phyloP scores from a whole-genome alignment of 2,888 invertebrate genomes.

The Adineta ricciae region DNA sequence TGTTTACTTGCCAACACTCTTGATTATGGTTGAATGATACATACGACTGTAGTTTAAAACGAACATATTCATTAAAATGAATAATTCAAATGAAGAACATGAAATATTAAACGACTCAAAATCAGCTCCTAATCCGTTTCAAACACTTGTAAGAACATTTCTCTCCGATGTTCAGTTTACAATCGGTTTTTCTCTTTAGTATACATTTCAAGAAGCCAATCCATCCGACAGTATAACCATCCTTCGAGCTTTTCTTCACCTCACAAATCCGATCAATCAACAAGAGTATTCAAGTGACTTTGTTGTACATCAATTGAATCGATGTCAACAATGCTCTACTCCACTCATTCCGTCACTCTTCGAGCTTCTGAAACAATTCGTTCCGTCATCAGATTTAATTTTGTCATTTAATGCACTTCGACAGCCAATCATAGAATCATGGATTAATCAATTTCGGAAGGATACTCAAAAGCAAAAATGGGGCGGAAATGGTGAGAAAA shows the following conservation, averaged over 20 bases:
- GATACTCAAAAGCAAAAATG: not conserved
- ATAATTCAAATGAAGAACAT: not conserved
- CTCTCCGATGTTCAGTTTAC: not conserved
- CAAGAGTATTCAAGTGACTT: not conserved
- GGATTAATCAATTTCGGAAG: not conserved
- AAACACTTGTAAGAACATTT: not conserved
- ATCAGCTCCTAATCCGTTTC: not conserved
- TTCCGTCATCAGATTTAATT: not conserved
- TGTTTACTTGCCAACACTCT: not conserved
- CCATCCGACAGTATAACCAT: not conserved
- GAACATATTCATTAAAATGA: not conserved
- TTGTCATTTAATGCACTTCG: not conserved
- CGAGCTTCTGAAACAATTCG: not conserved
- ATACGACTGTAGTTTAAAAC: not conserved
- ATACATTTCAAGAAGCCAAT: not conserved
- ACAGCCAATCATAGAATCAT: not conserved
- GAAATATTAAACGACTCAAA: not conserved
- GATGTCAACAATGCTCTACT: not conserved
- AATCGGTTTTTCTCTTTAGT: not conserved
- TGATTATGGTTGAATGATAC: not conserved
- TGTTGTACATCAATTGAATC: not conserved
- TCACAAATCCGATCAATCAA: not conserved
- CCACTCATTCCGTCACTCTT: not conserved
- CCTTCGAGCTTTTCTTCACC: conserved; percentile 10
- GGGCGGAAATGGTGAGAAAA: not conserved